phyloP scores from a whole-genome alignment of 1,140 invertebrate genomes.

The Penaeus chinensis region DNA sequence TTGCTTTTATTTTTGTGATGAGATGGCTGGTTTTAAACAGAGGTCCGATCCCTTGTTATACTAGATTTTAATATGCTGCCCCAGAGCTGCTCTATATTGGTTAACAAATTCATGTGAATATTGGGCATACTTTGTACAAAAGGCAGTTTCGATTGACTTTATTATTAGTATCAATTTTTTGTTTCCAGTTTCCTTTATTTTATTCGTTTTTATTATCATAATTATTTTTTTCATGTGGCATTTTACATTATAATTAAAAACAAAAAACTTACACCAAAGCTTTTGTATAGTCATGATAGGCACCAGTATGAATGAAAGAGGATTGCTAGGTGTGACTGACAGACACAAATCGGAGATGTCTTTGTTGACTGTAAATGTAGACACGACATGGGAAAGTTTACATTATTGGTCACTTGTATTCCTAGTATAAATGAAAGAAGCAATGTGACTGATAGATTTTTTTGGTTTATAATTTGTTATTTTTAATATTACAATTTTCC shows the following conservation, averaged over 20 bases:
- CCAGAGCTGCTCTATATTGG: too few species aligned
- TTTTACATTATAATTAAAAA: constrained; percentile 48
- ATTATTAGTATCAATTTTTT: constrained; percentile 27
- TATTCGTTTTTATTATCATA: constrained; percentile 27
- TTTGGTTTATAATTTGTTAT: constrained; percentile 12
- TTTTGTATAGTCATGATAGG: constrained; percentile 59
- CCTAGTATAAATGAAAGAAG: too few species aligned
- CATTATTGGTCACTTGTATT: too few species aligned
- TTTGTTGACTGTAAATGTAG: too few species aligned
- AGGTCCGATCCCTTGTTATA: too few species aligned
- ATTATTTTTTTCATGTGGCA: constrained; percentile 52
- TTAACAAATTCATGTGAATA: background rate
- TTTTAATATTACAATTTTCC: background rate
- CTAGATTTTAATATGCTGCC: too few species aligned
- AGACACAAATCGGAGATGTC: too few species aligned
- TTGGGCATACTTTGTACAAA: constrained; percentile 50
- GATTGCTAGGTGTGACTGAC: constrained; percentile 27
- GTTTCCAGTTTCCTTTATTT: constrained; percentile 30
- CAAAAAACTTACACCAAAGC: constrained; percentile 55
- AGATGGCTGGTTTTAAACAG: too few species aligned
- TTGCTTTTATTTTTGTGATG: too few species aligned
- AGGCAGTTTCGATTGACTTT: constrained; percentile 3
- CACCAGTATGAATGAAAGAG: constrained; percentile 53
- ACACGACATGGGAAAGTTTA: too few species aligned
- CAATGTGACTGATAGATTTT: too few species aligned